phyloP scores from a whole-genome alignment of 2,113 vertebrate genomes.

The Nothoprocta perdicaria region DNA sequence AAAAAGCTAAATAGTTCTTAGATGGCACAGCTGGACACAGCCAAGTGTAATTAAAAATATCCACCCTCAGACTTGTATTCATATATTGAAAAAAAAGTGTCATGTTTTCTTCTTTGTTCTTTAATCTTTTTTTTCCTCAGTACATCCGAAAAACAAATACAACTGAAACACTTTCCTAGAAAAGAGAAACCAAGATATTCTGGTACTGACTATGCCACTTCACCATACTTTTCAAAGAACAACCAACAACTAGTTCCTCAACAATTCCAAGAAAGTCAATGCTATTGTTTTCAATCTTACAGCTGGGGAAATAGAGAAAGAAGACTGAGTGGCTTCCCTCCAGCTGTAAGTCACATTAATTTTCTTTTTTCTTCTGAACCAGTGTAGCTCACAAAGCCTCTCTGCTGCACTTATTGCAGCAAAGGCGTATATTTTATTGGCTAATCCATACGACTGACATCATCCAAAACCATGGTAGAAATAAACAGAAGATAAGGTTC shows the following conservation, averaged over 20 bases:
- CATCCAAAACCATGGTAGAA: not conserved
- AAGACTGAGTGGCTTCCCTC: not conserved
- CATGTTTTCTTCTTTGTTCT: not conserved
- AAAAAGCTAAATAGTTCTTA: not conserved
- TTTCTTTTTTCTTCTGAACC: not conserved
- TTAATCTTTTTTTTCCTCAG: not conserved
- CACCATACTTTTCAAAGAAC: not conserved
- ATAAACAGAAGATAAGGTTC: not conserved
- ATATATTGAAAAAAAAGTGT: not conserved
- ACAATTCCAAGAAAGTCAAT: not conserved
- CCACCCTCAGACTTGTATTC: not conserved
- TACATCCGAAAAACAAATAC: not conserved
- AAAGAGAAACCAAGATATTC: not conserved
- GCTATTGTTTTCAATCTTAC: not conserved
- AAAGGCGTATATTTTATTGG: not conserved
- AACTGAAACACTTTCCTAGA: not conserved
- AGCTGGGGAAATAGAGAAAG: not conserved
- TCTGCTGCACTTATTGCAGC: not conserved
- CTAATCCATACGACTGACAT: not conserved
- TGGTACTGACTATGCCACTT: not conserved
- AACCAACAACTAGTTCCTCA: not conserved
- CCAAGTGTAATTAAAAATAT: not conserved
- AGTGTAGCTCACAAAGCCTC: accelerated
- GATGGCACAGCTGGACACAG: not conserved
- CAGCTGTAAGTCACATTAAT: not conserved